phyloP scores from a whole-genome alignment of 2,888 invertebrate genomes.

The Phoenoteleia sp. region DNA sequence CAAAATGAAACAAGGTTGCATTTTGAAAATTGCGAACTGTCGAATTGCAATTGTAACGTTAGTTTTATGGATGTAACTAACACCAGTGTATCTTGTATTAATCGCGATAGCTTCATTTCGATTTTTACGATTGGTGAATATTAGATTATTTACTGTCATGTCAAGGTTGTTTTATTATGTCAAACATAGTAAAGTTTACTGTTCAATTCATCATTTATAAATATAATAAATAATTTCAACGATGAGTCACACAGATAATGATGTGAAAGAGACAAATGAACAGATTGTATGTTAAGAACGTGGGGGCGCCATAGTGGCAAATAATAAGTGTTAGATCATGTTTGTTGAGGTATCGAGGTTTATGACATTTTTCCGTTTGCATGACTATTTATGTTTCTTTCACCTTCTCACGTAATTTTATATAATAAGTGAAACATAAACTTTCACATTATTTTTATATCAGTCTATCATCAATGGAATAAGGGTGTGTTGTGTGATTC shows the following conservation, averaged over 20 bases:
- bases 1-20: too few relatives aligned
- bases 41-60: too few relatives aligned
- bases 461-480: background rate
- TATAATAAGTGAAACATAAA: slow-evolving; percentile 28
- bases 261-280: slow-evolving; percentile 66
- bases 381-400: slow-evolving; percentile 58
- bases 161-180: slow-evolving; percentile 48
- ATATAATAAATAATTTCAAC: slow-evolving; percentile 64
- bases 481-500: background rate
- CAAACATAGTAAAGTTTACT: slow-evolving; percentile 42
- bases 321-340: slow-evolving; percentile 66
- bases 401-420: slow-evolving; percentile 54
- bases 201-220: slow-evolving; percentile 61
- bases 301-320: slow-evolving; percentile 67
- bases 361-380: slow-evolving; percentile 65
- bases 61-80: too few relatives aligned
- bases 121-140: background rate
- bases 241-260: slow-evolving; percentile 63
- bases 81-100: too few relatives aligned
- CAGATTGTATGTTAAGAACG: slow-evolving; percentile 69
- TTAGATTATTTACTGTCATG: slow-evolving; percentile 8
- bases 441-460: slow-evolving; percentile 25
- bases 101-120: background rate
- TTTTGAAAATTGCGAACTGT: too few relatives aligned
- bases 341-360: slow-evolving; percentile 68